These are phyloP conservation scores for Petrocephalus sullivani DNA, from an alignment of 2,797 vertebrate genomes.

Conservation along the genomic window DNA sequence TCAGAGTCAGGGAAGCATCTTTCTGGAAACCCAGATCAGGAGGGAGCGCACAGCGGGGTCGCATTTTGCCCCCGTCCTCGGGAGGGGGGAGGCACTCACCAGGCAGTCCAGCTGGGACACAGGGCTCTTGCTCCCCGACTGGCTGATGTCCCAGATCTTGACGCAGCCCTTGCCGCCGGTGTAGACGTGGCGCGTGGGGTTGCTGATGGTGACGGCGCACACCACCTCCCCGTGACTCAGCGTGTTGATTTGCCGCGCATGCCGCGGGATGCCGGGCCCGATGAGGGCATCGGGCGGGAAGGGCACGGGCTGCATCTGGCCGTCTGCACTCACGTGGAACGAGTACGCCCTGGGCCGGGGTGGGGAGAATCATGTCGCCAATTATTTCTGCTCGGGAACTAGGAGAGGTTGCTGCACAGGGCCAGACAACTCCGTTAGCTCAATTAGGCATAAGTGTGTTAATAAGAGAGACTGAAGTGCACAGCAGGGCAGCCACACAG, in stretches of 20 bases:
- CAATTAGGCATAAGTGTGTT: background rate
- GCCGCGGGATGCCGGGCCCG: constrained; percentile 72
- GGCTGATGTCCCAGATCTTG: constrained; percentile 98
- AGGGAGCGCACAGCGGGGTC: background rate
- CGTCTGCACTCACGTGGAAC: constrained; percentile 72
- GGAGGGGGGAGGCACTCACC: constrained; percentile 58
- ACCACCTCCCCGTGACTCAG: constrained; percentile 76
- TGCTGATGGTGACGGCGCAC: constrained; percentile 93
- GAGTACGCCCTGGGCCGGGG: constrained; percentile 63
- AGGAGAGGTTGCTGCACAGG: background rate
- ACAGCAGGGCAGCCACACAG: background rate
- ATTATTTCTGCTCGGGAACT: background rate
- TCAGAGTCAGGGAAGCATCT: background rate
- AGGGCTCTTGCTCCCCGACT: constrained; percentile 92
- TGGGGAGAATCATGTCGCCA: background rate
- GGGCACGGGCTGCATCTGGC: constrained; percentile 77
- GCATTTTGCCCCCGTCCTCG: background rate
- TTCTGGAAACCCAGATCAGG: background rate
- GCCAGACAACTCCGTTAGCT: background rate
- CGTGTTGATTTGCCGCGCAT: constrained; percentile 76
- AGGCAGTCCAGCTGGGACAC: constrained; percentile 93
- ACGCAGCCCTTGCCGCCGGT: constrained; percentile 93
- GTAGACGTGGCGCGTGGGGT: constrained; percentile 91
- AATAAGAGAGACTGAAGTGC: background rate
- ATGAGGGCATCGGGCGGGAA: constrained; percentile 75